Evolutionary conservation across 2,888 invertebrate genomes (phyloP), one percentile per base, ranked within the genome.

Genomic region (Steinernema scapterisci): DNA sequence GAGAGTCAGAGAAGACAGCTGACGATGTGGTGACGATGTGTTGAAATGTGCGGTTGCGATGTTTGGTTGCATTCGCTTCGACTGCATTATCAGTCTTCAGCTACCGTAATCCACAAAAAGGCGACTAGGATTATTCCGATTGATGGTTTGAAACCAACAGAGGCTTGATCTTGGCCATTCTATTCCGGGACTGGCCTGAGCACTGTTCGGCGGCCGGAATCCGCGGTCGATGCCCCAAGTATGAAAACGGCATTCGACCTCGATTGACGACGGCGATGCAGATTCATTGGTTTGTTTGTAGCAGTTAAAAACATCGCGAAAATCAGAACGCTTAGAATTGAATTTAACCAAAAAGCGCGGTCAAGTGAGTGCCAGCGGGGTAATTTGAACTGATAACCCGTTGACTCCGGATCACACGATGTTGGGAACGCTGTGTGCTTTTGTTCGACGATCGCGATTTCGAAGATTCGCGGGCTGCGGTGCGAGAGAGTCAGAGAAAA

Each of bases 351-450:
- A 48, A 48, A 48, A 7, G 2, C 13, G 48, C 48, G 48, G 48
- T 48, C 48, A 48, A 19, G 48, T 48, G 3, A 2, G 31, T 63
- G 63, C 63, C 63, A 31, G 9, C 63, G 63, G 63, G 63, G 31
- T 48, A 13, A 16, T 63, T 9, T 16, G 25, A 31, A n/a, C 27
- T 63, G 63, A 38, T 63, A 63, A 63, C 63, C 63, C 38, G 19
- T 31, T 63, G 63, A 63, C 63, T 63, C 27, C 31, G 63, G 63
- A 63, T 31, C 63, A 13, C 63, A 63, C 27, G 1, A 13, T n/a
- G 16, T 13, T 11, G 5, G 16, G 63, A 13, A 2, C 7, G 9
- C 16, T 25, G 27, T 27, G 63, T 16, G 63, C 63, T 63, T 63
- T 63, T 63, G 13, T 48, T 13, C 3, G 13, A 19, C 48, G 48